phyloP scores from a whole-genome alignment of 1,140 invertebrate genomes.

The Anadara kagoshimensis region DNA sequence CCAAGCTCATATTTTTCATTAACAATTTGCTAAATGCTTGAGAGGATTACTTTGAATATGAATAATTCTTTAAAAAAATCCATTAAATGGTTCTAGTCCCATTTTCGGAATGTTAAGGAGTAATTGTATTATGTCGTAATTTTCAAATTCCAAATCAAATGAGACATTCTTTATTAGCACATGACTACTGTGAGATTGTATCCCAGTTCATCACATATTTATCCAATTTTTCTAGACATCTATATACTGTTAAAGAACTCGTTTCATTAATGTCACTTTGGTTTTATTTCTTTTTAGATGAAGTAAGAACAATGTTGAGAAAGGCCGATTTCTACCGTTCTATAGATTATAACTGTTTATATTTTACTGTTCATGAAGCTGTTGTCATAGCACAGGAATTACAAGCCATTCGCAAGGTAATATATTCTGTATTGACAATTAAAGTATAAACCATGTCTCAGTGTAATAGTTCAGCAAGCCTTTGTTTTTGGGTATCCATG shows the following conservation, averaged over 20 bases:
- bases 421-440: too few relatives aligned
- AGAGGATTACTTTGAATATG: too few relatives aligned
- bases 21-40: too few relatives aligned
- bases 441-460: too few relatives aligned
- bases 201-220: too few relatives aligned
- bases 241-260: not conserved
- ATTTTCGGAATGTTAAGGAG: too few relatives aligned
- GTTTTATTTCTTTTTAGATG: conserved; percentile 44
- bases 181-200: too few relatives aligned
- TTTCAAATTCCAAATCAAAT: not conserved
- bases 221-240: not conserved
- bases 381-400: conserved; percentile 60
- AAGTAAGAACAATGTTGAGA: conserved; percentile 62
- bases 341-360: conserved; percentile 58
- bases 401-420: conserved; percentile 6
- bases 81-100: too few relatives aligned
- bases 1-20: too few relatives aligned
- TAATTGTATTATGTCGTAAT: not conserved
- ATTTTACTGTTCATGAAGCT: conserved; percentile 67
- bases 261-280: not conserved
- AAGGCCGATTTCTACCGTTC: conserved; percentile 63
- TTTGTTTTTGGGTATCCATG: too few relatives aligned
- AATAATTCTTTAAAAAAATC: too few relatives aligned
- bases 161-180: not conserved
- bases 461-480: too few relatives aligned